Evolutionary conservation across 2,113 vertebrate genomes (phyloP), one percentile per base, ranked within the genome.

Genomic region (Strix uralensis): DNA sequence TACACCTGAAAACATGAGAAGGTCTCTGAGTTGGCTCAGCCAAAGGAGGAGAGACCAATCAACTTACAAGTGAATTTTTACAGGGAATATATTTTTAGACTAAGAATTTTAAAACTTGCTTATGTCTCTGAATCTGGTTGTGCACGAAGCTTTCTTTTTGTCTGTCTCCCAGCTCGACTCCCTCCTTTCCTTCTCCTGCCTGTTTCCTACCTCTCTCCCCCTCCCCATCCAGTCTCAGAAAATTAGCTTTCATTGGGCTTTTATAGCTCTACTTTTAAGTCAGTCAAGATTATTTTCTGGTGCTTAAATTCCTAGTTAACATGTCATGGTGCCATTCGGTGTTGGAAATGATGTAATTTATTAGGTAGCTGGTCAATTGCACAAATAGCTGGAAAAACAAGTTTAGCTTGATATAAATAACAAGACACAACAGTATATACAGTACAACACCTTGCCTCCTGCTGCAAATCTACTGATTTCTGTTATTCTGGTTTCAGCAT

Each of bases 201-300:
- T 52, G 18, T 91, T 96, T 90, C 84, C 74, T 87, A 85, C 59
- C 66, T 95, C 57, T 96, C 54, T 66, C 23, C 54, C 90, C 58
- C 88, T 69, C 69, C 40, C 26, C 27, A 79, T 88, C 59, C 47
- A 93, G 83, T 40, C 65, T 85, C 86, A 63, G 44, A 91, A 92
- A 96, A 85, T 94, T 95, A 86, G 65, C 86, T 91, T 94, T 94
- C 91, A 42, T 92, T 88, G 91, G 42, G 36, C 81, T 73, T 95
- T 97, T 97, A 96, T 96, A 82, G 94, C 57, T 90, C 55, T 51
- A 84, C 91, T 96, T 95, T 96, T 74, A 96, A 96, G 89, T 77
- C 96, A 91, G 46, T 97, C 91, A 51, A 74, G 91, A 92, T 81
- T 92, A 92, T 96, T 97, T 97, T 96, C 90, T 97, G 88, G 96